phyloP scores from a whole-genome alignment of 2,797 vertebrate species.

The Delichon dasypus region DNA sequence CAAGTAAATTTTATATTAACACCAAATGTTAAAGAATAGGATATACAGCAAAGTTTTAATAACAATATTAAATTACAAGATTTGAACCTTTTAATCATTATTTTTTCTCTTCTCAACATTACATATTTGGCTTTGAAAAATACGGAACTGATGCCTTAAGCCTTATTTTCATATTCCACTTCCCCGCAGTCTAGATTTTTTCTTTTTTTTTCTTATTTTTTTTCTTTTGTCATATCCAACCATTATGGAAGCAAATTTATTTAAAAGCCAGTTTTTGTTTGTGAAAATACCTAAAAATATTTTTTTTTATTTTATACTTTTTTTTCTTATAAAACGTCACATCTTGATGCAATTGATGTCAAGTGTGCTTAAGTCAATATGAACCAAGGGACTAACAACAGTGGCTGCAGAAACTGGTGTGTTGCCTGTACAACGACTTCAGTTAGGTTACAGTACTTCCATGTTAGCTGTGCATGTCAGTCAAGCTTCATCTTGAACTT shows the following conservation, averaged over 20 bases:
- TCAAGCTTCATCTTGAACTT: constrained; percentile 83
- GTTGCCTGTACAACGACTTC: constrained; percentile 84
- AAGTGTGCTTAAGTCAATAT: constrained; percentile 98
- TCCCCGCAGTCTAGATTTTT: constrained; percentile 76
- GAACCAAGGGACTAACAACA: constrained; percentile 89
- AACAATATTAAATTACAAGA: constrained; percentile 97
- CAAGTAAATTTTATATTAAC: constrained; percentile 93
- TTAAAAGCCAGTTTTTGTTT: constrained; percentile 96
- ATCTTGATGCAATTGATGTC: constrained; percentile 95
- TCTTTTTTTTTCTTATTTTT: neutral
- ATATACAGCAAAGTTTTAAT: constrained; percentile 93
- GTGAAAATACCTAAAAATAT: constrained; percentile 99
- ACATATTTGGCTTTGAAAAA: constrained; percentile 98
- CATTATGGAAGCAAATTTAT: constrained; percentile 96
- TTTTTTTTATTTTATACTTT: constrained; percentile 79
- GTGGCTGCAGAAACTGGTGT: constrained; percentile 88
- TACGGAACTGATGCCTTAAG: constrained; percentile 85
- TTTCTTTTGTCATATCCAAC: constrained; percentile 81
- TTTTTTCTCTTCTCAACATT: constrained; percentile 82
- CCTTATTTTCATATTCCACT: constrained; percentile 78
- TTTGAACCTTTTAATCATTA: constrained; percentile 77
- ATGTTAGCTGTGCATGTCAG: constrained; percentile 86
- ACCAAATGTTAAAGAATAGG: constrained; percentile 97
- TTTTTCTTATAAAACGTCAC: constrained; percentile 93
- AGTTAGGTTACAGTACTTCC: constrained; percentile 83